Conservation (phyloP, 2,113 vertebrate species). For the Typhlomys cinereus region DNA sequence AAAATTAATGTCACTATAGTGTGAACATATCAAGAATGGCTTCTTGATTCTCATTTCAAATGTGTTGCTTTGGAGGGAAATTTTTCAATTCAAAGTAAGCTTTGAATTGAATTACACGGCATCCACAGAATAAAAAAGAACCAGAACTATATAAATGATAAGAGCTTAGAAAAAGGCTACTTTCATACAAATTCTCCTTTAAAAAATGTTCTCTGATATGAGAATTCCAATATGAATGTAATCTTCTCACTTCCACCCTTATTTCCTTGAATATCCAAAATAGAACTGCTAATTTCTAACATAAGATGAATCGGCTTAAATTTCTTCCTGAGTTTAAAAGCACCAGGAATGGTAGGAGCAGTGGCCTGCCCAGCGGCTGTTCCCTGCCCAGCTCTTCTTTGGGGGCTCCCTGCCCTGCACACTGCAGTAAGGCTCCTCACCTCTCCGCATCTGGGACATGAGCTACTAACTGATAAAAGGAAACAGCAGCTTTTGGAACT, state of each 20-base stretch:
- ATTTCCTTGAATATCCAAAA: conserved; percentile 41
- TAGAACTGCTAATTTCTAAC: conserved; percentile 29
- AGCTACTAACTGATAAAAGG: conserved; percentile 54
- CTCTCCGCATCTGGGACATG: conserved; percentile 7
- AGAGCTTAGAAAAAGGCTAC: background rate
- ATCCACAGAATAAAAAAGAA: background rate
- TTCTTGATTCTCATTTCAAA: conserved; percentile 26
- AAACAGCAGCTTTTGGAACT: background rate
- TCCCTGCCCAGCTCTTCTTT: background rate
- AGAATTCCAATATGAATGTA: background rate
- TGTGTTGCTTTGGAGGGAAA: background rate
- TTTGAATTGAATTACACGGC: background rate
- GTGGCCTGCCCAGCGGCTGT: too few species aligned
- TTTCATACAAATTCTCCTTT: background rate
- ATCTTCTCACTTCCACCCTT: background rate
- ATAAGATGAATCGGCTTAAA: conserved; percentile 26
- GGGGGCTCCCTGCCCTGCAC: background rate
- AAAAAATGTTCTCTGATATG: background rate
- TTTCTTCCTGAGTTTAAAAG: background rate
- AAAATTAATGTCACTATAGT: background rate
- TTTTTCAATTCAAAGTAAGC: conserved; percentile 39
- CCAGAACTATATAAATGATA: background rate
- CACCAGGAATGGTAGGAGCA: too few species aligned
- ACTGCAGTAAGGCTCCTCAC: background rate
- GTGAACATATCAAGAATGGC: background rate